These are phyloP conservation scores for Cairina moschata DNA, from an alignment of 2,113 vertebrate species.

Conservation along the genomic window DNA sequence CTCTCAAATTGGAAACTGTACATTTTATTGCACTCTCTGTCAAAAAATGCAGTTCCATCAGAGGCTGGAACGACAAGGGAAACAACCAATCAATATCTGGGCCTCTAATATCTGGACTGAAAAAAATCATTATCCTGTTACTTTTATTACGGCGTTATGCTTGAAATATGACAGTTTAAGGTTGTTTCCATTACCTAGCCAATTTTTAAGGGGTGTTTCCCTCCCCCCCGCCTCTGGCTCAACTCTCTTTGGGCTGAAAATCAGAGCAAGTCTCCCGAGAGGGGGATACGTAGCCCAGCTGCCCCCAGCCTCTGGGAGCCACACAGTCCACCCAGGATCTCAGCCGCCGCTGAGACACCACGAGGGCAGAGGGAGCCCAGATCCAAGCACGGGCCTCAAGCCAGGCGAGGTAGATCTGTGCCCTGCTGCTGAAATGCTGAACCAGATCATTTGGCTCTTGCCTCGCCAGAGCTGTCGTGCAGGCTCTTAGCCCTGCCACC, in stretches of 20 bases:
- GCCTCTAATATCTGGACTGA: slow-evolving; percentile 74
- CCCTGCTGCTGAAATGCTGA: not conserved
- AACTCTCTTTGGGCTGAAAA: slow-evolving; percentile 5
- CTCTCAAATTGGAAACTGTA: slow-evolving; percentile 73
- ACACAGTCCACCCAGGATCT: not conserved
- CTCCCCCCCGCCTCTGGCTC: not conserved
- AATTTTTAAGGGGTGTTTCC: slow-evolving; percentile 1
- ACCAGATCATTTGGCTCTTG: no score
- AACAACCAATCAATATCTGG: slow-evolving; percentile 77
- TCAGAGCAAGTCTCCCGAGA: not conserved
- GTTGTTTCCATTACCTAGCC: slow-evolving; percentile 65
- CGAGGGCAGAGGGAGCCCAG: not conserved
- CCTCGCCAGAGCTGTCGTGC: rapidly evolving
- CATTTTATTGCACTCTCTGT: slow-evolving; percentile 80
- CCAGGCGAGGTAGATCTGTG: rapidly evolving
- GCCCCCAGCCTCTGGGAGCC: not conserved
- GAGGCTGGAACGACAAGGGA: slow-evolving; percentile 74
- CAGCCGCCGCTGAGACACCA: rapidly evolving
- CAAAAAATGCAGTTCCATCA: slow-evolving; percentile 77
- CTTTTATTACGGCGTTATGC: slow-evolving; percentile 71
- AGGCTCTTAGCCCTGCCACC: not conserved
- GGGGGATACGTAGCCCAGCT: rapidly evolving
- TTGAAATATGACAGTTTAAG: slow-evolving; percentile 70
- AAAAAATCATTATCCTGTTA: slow-evolving; percentile 83
- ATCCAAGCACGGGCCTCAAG: rapidly evolving